Conservation (phyloP, 2,888 invertebrate species). For the Kuschelorhynchus macadamiae region DNA sequence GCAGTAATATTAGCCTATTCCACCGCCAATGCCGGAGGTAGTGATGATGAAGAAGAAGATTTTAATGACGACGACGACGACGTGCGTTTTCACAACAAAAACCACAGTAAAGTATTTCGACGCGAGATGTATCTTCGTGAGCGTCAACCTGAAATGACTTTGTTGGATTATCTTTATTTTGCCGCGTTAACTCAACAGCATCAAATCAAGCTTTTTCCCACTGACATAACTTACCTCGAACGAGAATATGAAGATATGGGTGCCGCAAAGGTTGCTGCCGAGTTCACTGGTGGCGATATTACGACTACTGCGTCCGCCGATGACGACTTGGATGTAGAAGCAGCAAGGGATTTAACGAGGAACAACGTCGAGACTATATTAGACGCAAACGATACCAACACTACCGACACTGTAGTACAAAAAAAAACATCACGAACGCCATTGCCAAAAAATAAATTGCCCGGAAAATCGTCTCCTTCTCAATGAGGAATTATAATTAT, state of each 20-base stretch:
- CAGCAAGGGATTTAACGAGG: no score
- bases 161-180: constrained; percentile 1
- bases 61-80: neutral
- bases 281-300: neutral
- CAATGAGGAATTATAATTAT: neutral
- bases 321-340: neutral
- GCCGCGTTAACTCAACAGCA: neutral
- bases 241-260: neutral
- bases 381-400: neutral
- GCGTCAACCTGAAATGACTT: neutral
- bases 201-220: neutral
- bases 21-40: neutral
- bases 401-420: no score
- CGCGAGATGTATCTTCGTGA: neutral
- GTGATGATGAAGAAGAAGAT: neutral
- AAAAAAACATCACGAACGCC: neutral
- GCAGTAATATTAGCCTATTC: neutral
- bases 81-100: neutral
- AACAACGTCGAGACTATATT: no score
- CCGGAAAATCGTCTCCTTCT: neutral
- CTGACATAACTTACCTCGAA: neutral
- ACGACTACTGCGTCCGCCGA: neutral
- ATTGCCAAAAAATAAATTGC: neutral
- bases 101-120: neutral
- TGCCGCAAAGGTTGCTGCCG: neutral